Conservation (phyloP, 92 coral and sea anemone genomes). For the Epizoanthus stellaris region DNA sequence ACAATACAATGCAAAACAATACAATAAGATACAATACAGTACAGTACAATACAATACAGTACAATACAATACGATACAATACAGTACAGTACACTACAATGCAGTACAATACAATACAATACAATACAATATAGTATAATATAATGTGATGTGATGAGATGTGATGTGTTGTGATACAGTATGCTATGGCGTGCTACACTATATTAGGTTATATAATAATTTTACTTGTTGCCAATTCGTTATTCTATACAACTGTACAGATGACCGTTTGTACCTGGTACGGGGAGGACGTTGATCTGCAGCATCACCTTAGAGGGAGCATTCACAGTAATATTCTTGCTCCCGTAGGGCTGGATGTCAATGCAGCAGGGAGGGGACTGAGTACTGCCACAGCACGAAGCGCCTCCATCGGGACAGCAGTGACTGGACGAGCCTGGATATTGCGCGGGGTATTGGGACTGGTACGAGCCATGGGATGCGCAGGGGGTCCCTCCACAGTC, state of each 20-base stretch:
- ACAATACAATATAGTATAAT: not conserved
- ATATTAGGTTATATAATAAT: not conserved
- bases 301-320: slow-evolving; percentile 36
- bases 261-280: slow-evolving; percentile 1
- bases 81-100: not conserved
- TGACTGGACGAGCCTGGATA: not conserved
- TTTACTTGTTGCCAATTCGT: not conserved
- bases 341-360: slow-evolving; percentile 9
- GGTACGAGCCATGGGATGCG: not conserved
- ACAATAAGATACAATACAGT: not conserved
- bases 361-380: slow-evolving; percentile 31
- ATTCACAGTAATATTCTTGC: slow-evolving; percentile 26
- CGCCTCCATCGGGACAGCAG: slow-evolving; percentile 32
- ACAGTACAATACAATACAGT: not conserved
- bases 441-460: not conserved
- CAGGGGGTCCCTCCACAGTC: slow-evolving; percentile 44
- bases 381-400: slow-evolving; percentile 14
- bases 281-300: slow-evolving; percentile 37
- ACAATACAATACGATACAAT: not conserved
- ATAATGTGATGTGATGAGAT: not conserved
- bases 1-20: not conserved
- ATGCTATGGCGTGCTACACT: not conserved
- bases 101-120: not conserved
- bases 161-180: not conserved
- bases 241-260: not conserved